phyloP scores from a whole-genome alignment of 53 echinoderm and acorn worm genomes.

The Actinopyga echinites region DNA sequence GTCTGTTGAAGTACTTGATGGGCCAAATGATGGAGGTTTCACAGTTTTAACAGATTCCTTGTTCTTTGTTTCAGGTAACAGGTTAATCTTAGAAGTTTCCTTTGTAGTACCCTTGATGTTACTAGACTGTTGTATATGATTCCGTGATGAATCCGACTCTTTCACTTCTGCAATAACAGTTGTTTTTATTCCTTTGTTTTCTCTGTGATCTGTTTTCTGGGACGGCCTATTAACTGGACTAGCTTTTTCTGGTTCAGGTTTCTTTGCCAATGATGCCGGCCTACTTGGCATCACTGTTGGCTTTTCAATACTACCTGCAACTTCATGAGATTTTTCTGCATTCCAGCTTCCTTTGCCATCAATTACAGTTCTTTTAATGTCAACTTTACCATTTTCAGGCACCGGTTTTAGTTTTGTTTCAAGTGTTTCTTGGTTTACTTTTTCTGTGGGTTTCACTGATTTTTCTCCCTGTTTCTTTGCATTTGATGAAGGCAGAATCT shows the following conservation, averaged over 20 bases:
- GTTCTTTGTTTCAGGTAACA: too few relatives aligned
- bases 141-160: too few relatives aligned
- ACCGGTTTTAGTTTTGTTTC: not conserved
- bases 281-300: not conserved
- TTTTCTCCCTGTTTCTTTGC: not conserved
- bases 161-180: not conserved
- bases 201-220: not conserved
- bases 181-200: not conserved
- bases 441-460: not conserved
- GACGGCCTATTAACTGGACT: not conserved
- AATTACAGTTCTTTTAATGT: conserved; percentile 6
- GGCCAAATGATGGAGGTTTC: not conserved
- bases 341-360: not conserved
- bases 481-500: not conserved
- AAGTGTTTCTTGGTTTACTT: not conserved
- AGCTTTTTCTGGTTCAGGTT: not conserved
- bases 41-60: not conserved
- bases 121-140: too few relatives aligned
- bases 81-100: not conserved
- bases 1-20: not conserved
- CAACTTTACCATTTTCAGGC: not conserved
- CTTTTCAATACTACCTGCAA: too few relatives aligned
- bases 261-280: not conserved
- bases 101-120: too few relatives aligned
- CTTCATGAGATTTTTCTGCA: too few relatives aligned